Evolutionary conservation across 2,113 vertebrate species (phyloP).

Genomic region (mouse (Mus musculus)): DNA sequence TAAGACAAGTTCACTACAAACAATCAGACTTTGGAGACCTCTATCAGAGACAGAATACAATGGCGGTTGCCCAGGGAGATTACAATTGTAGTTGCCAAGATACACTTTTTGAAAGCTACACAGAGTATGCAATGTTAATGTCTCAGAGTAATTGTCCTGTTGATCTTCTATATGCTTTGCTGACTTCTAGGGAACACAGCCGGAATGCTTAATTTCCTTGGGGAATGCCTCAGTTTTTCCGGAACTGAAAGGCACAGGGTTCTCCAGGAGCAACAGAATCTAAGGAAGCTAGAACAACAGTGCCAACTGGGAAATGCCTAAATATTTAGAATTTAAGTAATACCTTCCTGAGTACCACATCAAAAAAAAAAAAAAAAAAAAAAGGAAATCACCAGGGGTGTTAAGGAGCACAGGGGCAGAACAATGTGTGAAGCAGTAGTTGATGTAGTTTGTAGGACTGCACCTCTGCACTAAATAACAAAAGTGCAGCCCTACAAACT

Average conservation of each 20-base stretch:
- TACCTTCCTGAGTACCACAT: not conserved
- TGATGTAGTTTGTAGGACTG: not conserved
- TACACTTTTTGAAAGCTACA: not conserved
- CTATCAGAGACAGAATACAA: not conserved
- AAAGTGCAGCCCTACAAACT: too few species aligned
- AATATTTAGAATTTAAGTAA: not conserved
- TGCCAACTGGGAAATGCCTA: not conserved
- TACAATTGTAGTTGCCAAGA: not conserved
- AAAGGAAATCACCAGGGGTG: not conserved
- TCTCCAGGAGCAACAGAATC: not conserved
- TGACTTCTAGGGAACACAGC: too few species aligned
- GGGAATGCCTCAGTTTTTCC: not conserved
- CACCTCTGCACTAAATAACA: not conserved
- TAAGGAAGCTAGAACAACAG: not conserved
- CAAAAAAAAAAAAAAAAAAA: not conserved
- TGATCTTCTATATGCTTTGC: not conserved
- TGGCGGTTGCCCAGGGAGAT: not conserved
- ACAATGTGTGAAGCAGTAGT: not conserved
- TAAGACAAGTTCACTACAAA: not conserved
- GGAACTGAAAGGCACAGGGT: not conserved
- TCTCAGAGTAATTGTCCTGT: not conserved
- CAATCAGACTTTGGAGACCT: too few species aligned
- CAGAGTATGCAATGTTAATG: not conserved
- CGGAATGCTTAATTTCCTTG: not conserved
- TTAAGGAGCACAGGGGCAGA: not conserved